Evolutionary conservation across 2,113 vertebrate genomes (phyloP), one percentile per base, ranked within the genome.

Genomic region (Romanogobio albipinnatus): DNA sequence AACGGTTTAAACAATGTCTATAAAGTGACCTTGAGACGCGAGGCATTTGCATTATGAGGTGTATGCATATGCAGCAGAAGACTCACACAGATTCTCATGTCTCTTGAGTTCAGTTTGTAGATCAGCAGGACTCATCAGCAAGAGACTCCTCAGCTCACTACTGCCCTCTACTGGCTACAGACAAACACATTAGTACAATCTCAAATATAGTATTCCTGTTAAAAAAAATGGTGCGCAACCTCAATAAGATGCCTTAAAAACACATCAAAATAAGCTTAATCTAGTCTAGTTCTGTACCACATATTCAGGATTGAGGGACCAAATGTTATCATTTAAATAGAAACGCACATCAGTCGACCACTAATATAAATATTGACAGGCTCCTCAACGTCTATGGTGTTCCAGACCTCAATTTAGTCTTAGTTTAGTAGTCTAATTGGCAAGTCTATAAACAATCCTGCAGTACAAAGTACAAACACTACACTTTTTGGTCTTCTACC

Each of bases 161-260:
- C 92, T 97, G 97, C 95, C 94, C 94, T 96, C 94, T 94, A 95
- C 92, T 95, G 97, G 94, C 96, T 97, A 83, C 82, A 89, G 64
- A 84, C 77, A 86, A 90, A 74, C 51, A 53, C 13, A 76, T 51
- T 9, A 76, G 24, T 5, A 26, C 45, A 49, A 51, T 76, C 45
- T 33, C 2, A 51, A 6, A 13, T 19, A 73, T n/a, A 2, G 9
- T 9, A 9, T 43, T 43, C 4, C 4, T 22, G 9, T 39, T 53
- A 4, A 56, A 22, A 19, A 49, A 15, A 19, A 56, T 51, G 1
- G 49, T n/a, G 9, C 26, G 68, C 36, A 43, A 73, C 70, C 10
- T 45, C 9, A 36, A 53, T 76, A 56, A 56, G 15, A 53, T 51
- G 47, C 45, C 24, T 51, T 75, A 76, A 2, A 51, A 45, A 26